Percentiles rank a stretch among this genome's conserved stretches.
These are phyloP conservation scores for Zosterops borbonicus DNA, from an alignment of 2,113 vertebrate genomes.

Conservation along the genomic window DNA sequence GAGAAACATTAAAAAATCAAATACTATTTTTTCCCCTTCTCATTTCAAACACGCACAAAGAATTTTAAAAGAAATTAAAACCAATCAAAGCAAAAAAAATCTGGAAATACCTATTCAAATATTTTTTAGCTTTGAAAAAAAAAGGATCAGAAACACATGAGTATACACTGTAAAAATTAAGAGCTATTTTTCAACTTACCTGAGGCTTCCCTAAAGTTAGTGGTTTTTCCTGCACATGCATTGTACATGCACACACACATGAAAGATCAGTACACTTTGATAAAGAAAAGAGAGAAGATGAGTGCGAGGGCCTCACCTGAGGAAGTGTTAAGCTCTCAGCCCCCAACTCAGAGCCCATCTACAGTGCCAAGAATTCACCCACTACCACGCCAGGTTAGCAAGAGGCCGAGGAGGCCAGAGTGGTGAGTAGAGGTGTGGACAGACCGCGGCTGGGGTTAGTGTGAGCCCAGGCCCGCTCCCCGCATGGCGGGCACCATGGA, in stretches of 20 bases:
- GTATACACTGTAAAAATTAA: background rate
- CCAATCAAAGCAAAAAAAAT: background rate
- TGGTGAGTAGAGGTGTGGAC: background rate
- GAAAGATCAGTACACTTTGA: background rate
- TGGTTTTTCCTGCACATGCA: background rate
- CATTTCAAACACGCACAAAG: background rate
- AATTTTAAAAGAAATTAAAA: background rate
- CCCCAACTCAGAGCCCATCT: background rate
- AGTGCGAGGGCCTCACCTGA: rapidly evolving
- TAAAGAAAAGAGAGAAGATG: background rate
- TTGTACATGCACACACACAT: background rate
- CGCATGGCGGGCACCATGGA: constrained; percentile 15
- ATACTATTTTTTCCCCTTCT: background rate
- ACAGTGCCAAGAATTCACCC: constrained; percentile 8
- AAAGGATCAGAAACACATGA: background rate
- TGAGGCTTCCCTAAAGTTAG: background rate
- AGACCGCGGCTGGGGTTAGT: constrained; percentile 70
- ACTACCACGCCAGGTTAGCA: constrained; percentile 50
- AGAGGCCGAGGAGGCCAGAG: background rate
- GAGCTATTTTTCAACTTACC: constrained; percentile 12
- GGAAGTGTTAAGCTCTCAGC: background rate
- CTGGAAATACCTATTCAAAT: background rate
- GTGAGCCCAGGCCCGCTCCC: constrained; percentile 52
- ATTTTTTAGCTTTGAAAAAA: background rate
- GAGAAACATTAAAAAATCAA: background rate